Evolutionary conservation across 2,888 invertebrate species (phyloP).

Genomic region (Amorpha juglandis): DNA sequence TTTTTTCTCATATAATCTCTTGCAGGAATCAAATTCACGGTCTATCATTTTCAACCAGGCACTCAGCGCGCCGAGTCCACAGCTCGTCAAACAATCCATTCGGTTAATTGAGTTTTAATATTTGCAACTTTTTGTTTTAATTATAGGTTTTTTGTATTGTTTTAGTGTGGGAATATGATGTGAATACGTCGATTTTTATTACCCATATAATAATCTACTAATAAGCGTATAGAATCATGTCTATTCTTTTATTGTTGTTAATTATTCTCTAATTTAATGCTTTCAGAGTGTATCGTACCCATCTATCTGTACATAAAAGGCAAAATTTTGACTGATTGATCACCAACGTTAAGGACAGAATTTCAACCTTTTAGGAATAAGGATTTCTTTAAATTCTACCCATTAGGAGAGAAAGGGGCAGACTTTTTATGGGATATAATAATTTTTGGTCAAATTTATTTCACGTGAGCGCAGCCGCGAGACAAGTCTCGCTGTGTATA

Average conservation of each 20-base stretch:
- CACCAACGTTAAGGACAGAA: too few relatives aligned
- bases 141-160: slow-evolving; percentile 17
- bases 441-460: too few relatives aligned
- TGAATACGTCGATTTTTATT: slow-evolving; percentile 18
- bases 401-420: too few relatives aligned
- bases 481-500: too few relatives aligned
- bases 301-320: too few relatives aligned
- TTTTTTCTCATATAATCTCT: too few relatives aligned
- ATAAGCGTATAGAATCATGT: slow-evolving; percentile 20
- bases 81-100: slow-evolving; percentile 16
- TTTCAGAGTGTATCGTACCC: neutral
- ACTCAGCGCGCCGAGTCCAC: neutral
- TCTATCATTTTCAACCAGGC: neutral
- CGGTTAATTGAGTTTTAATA: slow-evolving; percentile 18
- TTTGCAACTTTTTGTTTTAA: slow-evolving; percentile 22
- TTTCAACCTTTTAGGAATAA: too few relatives aligned
- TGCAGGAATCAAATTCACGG: neutral
- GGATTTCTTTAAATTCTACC: too few relatives aligned
- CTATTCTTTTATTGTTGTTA: slow-evolving; percentile 19
- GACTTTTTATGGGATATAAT: too few relatives aligned
- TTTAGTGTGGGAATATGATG: slow-evolving; percentile 17
- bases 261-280: slow-evolving; percentile 12
- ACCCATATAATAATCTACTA: slow-evolving; percentile 23
- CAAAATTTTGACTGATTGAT: too few relatives aligned
- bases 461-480: too few relatives aligned